Conservation (phyloP, 2,113 vertebrate species). For the Perccottus glenii region DNA sequence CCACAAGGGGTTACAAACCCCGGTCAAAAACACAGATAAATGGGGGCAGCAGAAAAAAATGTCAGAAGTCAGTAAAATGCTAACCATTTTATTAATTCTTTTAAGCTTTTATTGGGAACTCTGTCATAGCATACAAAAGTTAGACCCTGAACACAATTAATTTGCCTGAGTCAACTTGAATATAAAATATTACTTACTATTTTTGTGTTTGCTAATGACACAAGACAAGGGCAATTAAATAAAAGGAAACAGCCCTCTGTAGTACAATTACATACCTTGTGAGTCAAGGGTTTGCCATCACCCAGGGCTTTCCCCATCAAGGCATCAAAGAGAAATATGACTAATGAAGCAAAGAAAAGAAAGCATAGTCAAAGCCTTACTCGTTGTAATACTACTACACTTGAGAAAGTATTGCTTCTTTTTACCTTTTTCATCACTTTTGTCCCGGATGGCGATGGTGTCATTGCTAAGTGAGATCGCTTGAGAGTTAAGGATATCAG, state of each 20-base stretch:
- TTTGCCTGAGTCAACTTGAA: no score
- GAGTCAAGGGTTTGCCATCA: constrained; percentile 90
- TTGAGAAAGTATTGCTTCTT: not conserved
- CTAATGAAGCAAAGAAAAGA: constrained; percentile 65
- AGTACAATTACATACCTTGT: constrained; percentile 83
- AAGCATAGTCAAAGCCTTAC: constrained; percentile 7
- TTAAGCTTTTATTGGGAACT: no score
- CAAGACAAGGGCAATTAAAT: not conserved
- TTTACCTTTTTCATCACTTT: constrained; percentile 90
- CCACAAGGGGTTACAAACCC: no score
- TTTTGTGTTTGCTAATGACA: no score
- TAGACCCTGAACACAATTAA: no score
- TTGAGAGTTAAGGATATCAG: constrained; percentile 88
- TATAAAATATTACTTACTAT: no score
- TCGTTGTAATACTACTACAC: not conserved
- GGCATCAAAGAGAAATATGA: constrained; percentile 92
- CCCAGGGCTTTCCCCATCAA: constrained; percentile 88
- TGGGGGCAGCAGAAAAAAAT: no score
- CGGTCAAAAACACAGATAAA: no score
- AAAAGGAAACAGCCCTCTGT: not conserved
- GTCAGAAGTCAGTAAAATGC: no score
- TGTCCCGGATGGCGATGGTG: constrained; percentile 89
- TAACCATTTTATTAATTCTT: no score
- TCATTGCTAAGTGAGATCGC: constrained; percentile 91
- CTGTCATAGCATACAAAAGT: no score